Base-by-base conservation (phyloP, 2,797 vertebrate species). In the Periophthalmus magnuspinnatus region DNA sequence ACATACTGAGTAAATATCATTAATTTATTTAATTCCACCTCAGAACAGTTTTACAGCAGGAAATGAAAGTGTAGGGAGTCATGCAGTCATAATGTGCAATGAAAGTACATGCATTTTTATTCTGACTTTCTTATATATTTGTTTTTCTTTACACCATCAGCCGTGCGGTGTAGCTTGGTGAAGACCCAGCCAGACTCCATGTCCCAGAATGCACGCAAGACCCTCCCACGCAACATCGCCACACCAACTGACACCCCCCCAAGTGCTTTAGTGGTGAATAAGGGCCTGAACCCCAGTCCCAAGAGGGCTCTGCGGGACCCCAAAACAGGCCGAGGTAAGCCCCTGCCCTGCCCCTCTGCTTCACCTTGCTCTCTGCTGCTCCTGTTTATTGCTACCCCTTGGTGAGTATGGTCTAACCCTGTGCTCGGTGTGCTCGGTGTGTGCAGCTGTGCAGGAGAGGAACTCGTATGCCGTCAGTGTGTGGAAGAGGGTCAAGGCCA, bases 401-500 rank as follows among this genome's bases (percentile, higher is more conserved):
- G 45, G 11, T 47, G 11, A 14, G 3, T 9, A 1, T 13, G 11
- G 2, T 65, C 14, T 65, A 7, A 50, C 45, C 5, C 47, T 32
- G 21, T 3, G 6, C 14, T 17, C n/a, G n/a, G 7, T 47, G 21
- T 10, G 21, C 28, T 59, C 19, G 34, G 21, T 63, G 62, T 48
- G 21, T 81, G 13, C 71, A 99, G 97, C 97, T 16, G 97, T 99
- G 71, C 98, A 99, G 81, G 98, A 99, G 92, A 95, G 98, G 83
- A 99, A 99, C 92, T 99, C 97, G 0, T 99, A 99, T 32, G 98
- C 98, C 10, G 98, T 99, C 80, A 97, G 98, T 1, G 98, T 99
- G 89, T 99, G 98, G 98, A 99, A 99, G 88, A 92, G 97, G 79
- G 98, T 99, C 85, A 99, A 99, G 91, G 97, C 97, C 90, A 99